A percentile compares a stretch with the other conserved stretches of the same genome.
phyloP scores from a whole-genome alignment of 2,113 vertebrate species.

The Zosterops borbonicus region DNA sequence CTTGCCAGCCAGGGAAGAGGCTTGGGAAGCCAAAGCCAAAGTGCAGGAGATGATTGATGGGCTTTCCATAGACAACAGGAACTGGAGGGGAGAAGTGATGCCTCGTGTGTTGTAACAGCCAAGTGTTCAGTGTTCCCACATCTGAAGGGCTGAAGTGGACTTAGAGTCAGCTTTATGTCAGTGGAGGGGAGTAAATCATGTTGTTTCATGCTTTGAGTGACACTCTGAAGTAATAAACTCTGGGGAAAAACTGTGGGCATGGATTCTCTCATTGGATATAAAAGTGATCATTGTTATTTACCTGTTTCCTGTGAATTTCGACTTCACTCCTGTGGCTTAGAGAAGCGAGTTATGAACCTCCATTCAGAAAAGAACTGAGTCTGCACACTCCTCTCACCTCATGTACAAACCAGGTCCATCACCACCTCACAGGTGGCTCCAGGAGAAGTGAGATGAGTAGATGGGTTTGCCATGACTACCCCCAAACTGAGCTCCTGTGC shows the following conservation, averaged over 20 bases:
- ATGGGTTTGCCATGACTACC: neutral
- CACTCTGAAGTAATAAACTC: neutral
- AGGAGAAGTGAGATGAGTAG: neutral
- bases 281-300: neutral
- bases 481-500: neutral
- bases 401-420: neutral
- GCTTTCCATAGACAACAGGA: conserved; percentile 9
- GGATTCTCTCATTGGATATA: neutral
- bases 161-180: neutral
- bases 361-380: neutral
- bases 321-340: neutral
- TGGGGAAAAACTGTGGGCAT: neutral
- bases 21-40: neutral
- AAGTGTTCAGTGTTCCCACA: neutral
- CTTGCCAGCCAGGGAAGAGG: neutral
- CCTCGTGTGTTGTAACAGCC: neutral
- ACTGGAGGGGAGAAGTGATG: neutral
- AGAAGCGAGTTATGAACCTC: neutral
- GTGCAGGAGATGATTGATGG: neutral
- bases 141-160: neutral
- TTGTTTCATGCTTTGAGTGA: neutral
- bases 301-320: neutral
- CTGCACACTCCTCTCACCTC: neutral
- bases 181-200: neutral
- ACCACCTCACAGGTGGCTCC: neutral